A percentile compares a stretch with the other conserved stretches of the same genome.
phyloP scores from a whole-genome alignment of 1,140 invertebrate species.

The Tribolium castaneum region DNA sequence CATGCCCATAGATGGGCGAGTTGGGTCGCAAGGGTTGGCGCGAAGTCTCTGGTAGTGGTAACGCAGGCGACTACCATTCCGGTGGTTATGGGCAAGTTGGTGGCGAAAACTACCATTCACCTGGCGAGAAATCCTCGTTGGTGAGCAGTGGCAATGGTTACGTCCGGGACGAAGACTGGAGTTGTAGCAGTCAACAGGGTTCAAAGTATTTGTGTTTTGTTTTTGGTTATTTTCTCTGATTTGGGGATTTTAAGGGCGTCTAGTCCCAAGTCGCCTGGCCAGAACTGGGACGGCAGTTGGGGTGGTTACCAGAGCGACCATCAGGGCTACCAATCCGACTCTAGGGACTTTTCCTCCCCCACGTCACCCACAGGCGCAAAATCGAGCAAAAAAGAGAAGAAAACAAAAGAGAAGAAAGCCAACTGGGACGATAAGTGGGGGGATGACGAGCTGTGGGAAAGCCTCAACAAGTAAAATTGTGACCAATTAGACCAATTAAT shows the following conservation, averaged over 20 bases:
- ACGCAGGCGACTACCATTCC: slow-evolving; percentile 61
- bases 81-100: slow-evolving; percentile 67
- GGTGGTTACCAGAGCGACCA: slow-evolving; percentile 60
- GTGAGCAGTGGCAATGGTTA: slow-evolving; percentile 60
- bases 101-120: slow-evolving; percentile 63
- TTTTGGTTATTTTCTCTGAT: background rate
- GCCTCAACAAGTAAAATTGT: slow-evolving; percentile 61
- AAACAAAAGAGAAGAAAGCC: slow-evolving; percentile 53
- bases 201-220: slow-evolving; percentile 57
- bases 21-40: slow-evolving; percentile 77
- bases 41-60: slow-evolving; percentile 71
- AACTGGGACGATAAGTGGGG: slow-evolving; percentile 62
- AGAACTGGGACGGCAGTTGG: slow-evolving; percentile 56
- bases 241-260: slow-evolving; percentile 54
- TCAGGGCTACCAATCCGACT: slow-evolving; percentile 56
- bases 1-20: slow-evolving; percentile 72
- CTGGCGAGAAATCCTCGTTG: slow-evolving; percentile 68
- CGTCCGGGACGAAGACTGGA: slow-evolving; percentile 64
- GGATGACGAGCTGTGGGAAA: slow-evolving; percentile 65
- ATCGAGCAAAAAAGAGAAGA: slow-evolving; percentile 55
- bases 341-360: slow-evolving; percentile 43
- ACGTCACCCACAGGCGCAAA: slow-evolving; percentile 54
- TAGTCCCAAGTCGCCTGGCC: slow-evolving; percentile 59
- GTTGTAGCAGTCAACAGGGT: slow-evolving; percentile 60
- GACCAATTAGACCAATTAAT: slow-evolving; percentile 35